Evolutionary conservation across 2,888 invertebrate species (phyloP), one percentile per base, ranked within the genome.

Genomic region (Parnassius smintheus): DNA sequence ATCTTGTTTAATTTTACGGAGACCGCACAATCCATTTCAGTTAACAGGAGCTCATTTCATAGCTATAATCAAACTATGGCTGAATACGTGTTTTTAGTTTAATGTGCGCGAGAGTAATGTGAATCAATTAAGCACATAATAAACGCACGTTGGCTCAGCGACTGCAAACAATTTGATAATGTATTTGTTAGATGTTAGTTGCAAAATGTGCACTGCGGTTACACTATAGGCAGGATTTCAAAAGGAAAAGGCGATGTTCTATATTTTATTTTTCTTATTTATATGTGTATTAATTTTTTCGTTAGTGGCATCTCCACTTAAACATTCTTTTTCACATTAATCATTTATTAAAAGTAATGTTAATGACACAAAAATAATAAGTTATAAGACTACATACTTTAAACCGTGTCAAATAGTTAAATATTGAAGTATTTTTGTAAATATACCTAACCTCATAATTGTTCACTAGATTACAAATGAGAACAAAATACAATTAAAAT

Each of bases 71-170:
- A 55, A 25, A 63, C 51, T 59, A 63, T 59, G 63, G 51, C 9
- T 2, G 53, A 12, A 45, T 25, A 42, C 55, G 50, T 46, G 55
- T 63, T 58, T 62, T 51, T 46, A 45, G 55, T 63, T 63, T 45
- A 59, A 61, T 55, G 60, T 50, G 55, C n/a, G 62, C 57, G 62
- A 62, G 52, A 53, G 62, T 63, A 59, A 63, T 59, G 13, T 35
- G 56, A 64, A 59, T 64, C 64, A 60, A 59, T 64, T 64, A 56
- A 48, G 56, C 46, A 51, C 18, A 60, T 50, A 59, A 59, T 60
- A 59, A 59, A 64, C 41, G 52, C 35, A n/a, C 12, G 50, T 25
- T 51, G 45, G 35, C 35, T 51, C 49, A 42, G 62, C 44, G 50
- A 49, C 35, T 46, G 48, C 57, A 41, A 45, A n/a, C 49, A 62